Evolutionary conservation across 1,140 invertebrate genomes (phyloP).

Genomic region (Bombus sylvicola): DNA sequence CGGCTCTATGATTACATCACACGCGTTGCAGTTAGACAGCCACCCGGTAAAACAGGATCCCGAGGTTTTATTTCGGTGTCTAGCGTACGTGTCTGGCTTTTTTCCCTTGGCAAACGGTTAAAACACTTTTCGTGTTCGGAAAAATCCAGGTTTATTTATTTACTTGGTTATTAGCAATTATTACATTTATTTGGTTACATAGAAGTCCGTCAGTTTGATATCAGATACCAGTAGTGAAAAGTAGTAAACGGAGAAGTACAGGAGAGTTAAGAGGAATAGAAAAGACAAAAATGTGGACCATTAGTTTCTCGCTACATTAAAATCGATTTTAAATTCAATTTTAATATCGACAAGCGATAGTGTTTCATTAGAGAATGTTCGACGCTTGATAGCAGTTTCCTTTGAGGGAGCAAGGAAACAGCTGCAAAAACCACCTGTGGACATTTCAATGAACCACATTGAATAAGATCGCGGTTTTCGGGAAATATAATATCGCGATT

Average conservation of each 20-base stretch:
- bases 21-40: not conserved
- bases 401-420: not conserved
- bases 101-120: not conserved
- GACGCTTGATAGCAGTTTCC: not conserved
- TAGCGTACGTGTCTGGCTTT: not conserved
- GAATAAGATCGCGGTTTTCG: not conserved
- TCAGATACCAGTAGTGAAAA: too few relatives aligned
- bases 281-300: too few relatives aligned
- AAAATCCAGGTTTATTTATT: too few relatives aligned
- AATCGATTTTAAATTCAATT: not conserved
- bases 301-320: too few relatives aligned
- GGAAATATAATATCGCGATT: not conserved
- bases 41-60: constrained; percentile 28
- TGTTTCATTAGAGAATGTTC: not conserved
- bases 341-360: too few relatives aligned
- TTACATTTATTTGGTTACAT: too few relatives aligned
- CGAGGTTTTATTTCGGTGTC: constrained; percentile 13
- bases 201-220: too few relatives aligned
- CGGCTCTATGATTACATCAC: constrained; percentile 25
- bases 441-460: not conserved
- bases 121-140: too few relatives aligned
- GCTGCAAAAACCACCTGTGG: constrained; percentile 6
- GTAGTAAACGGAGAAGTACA: too few relatives aligned
- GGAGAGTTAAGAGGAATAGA: too few relatives aligned
- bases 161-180: too few relatives aligned